Base-by-base conservation (phyloP, 2,888 invertebrate genomes). In the Nipponacmea schrenckii region DNA sequence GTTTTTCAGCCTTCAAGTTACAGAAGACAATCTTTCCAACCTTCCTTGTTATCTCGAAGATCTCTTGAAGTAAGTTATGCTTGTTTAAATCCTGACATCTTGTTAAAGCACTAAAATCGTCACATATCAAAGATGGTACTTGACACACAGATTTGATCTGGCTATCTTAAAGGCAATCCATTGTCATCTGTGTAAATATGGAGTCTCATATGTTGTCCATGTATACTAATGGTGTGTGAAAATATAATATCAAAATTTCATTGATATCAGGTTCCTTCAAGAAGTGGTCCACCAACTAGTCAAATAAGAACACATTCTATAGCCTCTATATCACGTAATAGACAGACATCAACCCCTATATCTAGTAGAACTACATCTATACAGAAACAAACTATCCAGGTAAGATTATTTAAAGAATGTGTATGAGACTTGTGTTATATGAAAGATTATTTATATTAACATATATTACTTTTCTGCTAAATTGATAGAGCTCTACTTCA, bases 281-380 rank as follows among this genome's bases (percentile, higher is more conserved):
- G 75, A 67, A 73, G 71, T 64, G 83, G 81, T 31, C 84, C 85
- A 31, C 85, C 85, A 20, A 81, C 79, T 50, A 73, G 73, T 50
- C 80, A 79, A 50, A 66, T 81, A 12, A 79, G 77, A 62, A 75
- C 80, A 10, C 77, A 80, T 64, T 71, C 75, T 15, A 75, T 77
- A 48, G 84, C 81, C n/a, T 78, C 78, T 31, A 81, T 84, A 31
- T 80, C 79, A 48, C 76, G 73, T 48, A 85, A 84, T 65, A 79
- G 77, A 27, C 77, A 81, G 64, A 70, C 63, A 24, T 63, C 70
- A 7, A 62, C 64, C 2, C 62, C 71, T 15, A 46, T 26, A 20
- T 70, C 70, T n/a, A 27, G 66, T 56, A 56, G 56, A 56, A 56
- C 20, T 10, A 24, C 14, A 20, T 56, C 56, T 20, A 24, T 56